Evolutionary conservation across 2,888 invertebrate genomes (phyloP).

Genomic region (Drosophila merina): DNA sequence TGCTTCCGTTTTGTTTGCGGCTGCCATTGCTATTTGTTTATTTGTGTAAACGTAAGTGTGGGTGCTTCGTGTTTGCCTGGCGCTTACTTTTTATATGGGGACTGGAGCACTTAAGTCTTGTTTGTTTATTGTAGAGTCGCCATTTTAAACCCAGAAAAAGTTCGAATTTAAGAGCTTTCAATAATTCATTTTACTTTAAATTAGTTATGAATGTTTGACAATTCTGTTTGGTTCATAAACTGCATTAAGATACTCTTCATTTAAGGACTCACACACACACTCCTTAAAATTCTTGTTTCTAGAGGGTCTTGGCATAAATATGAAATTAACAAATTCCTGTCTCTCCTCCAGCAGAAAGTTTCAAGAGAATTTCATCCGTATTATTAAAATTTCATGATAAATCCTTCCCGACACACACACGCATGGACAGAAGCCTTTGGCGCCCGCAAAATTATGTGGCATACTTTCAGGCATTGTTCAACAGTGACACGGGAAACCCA

Average conservation of each 20-base stretch:
- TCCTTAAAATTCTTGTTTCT: background rate
- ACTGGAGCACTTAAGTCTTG: slow-evolving; percentile 28
- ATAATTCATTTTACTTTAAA: background rate
- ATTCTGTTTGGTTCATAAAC: background rate
- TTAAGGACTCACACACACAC: background rate
- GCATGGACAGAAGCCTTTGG: background rate
- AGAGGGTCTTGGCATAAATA: background rate
- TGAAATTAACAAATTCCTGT: slow-evolving; percentile 28
- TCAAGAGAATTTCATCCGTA: slow-evolving; percentile 11
- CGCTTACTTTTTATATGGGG: slow-evolving; percentile 45
- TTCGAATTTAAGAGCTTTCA: background rate
- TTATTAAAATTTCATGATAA: slow-evolving; percentile 29
- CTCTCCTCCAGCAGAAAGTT: slow-evolving; percentile 7
- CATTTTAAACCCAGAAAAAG: slow-evolving; percentile 15
- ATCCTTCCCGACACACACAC: slow-evolving; percentile 6
- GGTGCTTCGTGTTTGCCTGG: slow-evolving; percentile 50
- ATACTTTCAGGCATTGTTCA: slow-evolving; percentile 36
- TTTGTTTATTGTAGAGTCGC: slow-evolving; percentile 47
- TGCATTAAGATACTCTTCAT: background rate
- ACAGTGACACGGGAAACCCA: slow-evolving; percentile 49
- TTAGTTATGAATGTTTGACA: background rate
- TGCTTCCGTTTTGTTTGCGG: slow-evolving; percentile 61
- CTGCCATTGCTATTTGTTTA: slow-evolving; percentile 50
- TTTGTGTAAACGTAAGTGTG: slow-evolving; percentile 22
- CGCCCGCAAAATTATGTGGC: slow-evolving; percentile 25